Evolutionary conservation across 2,113 vertebrate genomes (phyloP).

Genomic region (Tonatia bakeri): DNA sequence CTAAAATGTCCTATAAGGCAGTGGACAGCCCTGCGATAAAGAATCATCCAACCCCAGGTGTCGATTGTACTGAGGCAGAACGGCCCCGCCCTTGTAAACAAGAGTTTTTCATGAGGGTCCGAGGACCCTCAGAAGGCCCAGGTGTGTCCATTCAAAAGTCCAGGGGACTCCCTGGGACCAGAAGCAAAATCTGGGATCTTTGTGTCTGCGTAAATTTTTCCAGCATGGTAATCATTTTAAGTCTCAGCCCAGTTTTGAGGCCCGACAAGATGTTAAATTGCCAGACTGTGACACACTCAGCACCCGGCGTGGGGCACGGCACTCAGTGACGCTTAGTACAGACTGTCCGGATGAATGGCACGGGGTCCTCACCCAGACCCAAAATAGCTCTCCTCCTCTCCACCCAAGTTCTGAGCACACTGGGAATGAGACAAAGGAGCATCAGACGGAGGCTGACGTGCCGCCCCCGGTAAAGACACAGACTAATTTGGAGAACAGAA

Average conservation of each 20-base stretch:
- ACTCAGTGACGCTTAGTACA: not conserved
- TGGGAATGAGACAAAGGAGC: not conserved
- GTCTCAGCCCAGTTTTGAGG: not conserved
- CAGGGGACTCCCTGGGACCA: not conserved
- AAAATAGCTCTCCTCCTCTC: not conserved
- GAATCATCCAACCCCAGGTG: not conserved
- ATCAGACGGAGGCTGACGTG: not conserved
- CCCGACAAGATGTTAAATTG: not conserved
- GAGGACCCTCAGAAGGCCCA: not conserved
- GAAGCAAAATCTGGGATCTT: not conserved
- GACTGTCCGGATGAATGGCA: not conserved
- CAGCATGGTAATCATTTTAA: not conserved
- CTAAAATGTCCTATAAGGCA: rapidly evolving
- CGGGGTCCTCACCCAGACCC: not conserved
- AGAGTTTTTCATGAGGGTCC: not conserved
- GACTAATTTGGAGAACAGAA: not conserved
- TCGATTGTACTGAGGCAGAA: rapidly evolving
- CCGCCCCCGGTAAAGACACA: not conserved
- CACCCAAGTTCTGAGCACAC: not conserved
- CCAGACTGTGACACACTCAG: not conserved
- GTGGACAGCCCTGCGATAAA: too few relatives aligned
- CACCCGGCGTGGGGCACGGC: not conserved
- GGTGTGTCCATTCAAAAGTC: not conserved
- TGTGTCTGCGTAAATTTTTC: too few relatives aligned
- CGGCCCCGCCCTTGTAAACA: not conserved